These are phyloP conservation scores for Elephas maximus DNA, from an alignment of 2,113 vertebrate species.

Conservation along the genomic window DNA sequence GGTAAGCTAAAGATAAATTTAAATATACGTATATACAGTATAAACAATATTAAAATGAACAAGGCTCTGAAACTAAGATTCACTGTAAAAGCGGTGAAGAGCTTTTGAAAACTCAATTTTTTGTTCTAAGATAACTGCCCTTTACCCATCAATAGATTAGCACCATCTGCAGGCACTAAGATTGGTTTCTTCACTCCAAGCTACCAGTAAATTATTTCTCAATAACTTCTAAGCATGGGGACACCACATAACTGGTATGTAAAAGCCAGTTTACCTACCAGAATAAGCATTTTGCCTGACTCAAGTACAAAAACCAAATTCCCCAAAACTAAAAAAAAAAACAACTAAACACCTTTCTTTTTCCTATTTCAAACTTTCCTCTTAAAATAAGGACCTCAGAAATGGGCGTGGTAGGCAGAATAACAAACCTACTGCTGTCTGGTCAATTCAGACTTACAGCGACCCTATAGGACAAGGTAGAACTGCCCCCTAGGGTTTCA, in stretches of 20 bases:
- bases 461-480: too few species aligned
- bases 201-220: constrained; percentile 37
- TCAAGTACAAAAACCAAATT: constrained; percentile 26
- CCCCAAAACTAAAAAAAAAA: neutral
- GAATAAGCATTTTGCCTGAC: constrained; percentile 28
- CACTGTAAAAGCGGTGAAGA: neutral
- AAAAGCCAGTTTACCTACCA: constrained; percentile 18
- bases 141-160: neutral
- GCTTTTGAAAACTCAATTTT: neutral
- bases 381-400: constrained; percentile 34
- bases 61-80: neutral
- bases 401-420: neutral
- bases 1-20: neutral
- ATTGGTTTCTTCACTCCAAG: neutral
- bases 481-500: too few species aligned
- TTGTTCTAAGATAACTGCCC: neutral
- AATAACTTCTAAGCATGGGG: neutral
- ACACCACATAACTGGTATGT: neutral
- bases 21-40: neutral
- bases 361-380: neutral
- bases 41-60: neutral
- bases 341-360: constrained; percentile 21
- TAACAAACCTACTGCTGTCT: neutral
- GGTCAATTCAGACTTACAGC: too few species aligned
- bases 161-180: neutral